phyloP scores from a whole-genome alignment of 2,113 vertebrate species.

The Australoheros scitulus region DNA sequence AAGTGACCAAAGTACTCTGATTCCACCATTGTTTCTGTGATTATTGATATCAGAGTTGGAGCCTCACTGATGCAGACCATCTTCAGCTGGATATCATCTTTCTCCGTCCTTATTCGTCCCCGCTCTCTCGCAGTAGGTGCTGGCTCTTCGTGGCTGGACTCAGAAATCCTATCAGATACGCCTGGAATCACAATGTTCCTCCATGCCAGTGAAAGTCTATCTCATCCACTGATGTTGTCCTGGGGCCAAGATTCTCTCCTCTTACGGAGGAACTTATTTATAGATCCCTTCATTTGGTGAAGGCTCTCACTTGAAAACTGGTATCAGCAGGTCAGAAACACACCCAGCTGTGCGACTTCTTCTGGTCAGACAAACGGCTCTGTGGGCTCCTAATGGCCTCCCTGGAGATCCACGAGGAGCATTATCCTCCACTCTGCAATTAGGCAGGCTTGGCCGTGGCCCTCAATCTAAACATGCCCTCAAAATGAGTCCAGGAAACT shows the following conservation, averaged over 20 bases:
- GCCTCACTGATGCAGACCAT: background rate
- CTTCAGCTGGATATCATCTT: constrained; percentile 26
- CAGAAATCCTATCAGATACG: constrained; percentile 36
- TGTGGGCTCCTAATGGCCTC: constrained; percentile 40
- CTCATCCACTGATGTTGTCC: constrained; percentile 12
- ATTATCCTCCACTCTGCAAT: constrained; percentile 31
- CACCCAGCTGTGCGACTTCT: constrained; percentile 26
- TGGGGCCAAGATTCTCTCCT: constrained; percentile 37
- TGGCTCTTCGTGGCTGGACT: constrained; percentile 14
- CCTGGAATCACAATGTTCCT: constrained; percentile 24
- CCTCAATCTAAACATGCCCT: constrained; percentile 4
- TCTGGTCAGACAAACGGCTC: constrained; percentile 20
- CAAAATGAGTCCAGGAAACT: constrained; percentile 6
- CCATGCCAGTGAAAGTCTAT: constrained; percentile 43
- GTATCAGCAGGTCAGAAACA: constrained; percentile 34
- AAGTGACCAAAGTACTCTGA: constrained; percentile 31
- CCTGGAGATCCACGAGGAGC: constrained; percentile 17
- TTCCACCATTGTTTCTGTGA: constrained; percentile 28
- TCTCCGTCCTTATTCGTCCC: constrained; percentile 32
- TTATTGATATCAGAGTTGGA: constrained; percentile 16
- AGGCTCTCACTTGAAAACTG: constrained; percentile 13
- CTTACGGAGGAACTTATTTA: constrained; percentile 61
- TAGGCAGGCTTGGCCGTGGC: constrained; percentile 24
- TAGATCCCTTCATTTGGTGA: constrained; percentile 48
- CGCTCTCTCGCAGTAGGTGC: background rate